Conservation (phyloP, 2,888 invertebrate species). For the Lochmaea capreae region DNA sequence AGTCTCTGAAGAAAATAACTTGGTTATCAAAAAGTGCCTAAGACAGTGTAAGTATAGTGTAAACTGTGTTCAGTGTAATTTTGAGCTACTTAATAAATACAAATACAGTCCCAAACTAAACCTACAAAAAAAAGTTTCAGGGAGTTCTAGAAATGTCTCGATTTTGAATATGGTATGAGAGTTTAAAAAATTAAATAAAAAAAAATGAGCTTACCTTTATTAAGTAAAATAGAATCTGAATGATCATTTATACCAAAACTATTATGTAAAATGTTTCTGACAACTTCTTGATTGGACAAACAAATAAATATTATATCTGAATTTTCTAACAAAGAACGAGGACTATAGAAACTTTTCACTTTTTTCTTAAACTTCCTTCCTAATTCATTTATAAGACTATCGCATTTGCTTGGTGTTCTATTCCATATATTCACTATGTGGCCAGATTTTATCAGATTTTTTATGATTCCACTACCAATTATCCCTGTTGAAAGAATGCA, state of each 20-base stretch:
- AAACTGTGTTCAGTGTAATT: too few species aligned
- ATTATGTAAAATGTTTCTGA: constrained; percentile 95
- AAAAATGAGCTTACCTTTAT: constrained; percentile 67
- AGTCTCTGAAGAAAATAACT: not conserved
- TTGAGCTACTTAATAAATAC: too few species aligned
- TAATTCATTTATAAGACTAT: constrained; percentile 41
- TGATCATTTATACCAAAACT: constrained; percentile 90
- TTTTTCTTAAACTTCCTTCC: constrained; percentile 33
- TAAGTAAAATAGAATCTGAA: constrained; percentile 75
- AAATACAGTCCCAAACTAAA: too few species aligned
- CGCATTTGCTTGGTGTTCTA: constrained; percentile 69
- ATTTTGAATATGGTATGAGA: too few species aligned
- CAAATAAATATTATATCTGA: constrained; percentile 97
- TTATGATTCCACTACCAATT: constrained; percentile 95
- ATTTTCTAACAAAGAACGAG: constrained; percentile 89
- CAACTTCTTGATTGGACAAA: constrained; percentile 92
- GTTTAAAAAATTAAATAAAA: not conserved
- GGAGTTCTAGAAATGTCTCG: too few species aligned
- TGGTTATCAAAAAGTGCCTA: not conserved
- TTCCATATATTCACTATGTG: constrained; percentile 96
- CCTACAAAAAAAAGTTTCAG: too few species aligned
- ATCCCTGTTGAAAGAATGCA: constrained; percentile 92
- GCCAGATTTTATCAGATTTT: constrained; percentile 92
- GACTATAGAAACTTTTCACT: constrained; percentile 83
- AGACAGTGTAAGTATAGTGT: not conserved